Evolutionary conservation across 2,113 vertebrate species (phyloP).

Genomic region (Calidris pugnax): DNA sequence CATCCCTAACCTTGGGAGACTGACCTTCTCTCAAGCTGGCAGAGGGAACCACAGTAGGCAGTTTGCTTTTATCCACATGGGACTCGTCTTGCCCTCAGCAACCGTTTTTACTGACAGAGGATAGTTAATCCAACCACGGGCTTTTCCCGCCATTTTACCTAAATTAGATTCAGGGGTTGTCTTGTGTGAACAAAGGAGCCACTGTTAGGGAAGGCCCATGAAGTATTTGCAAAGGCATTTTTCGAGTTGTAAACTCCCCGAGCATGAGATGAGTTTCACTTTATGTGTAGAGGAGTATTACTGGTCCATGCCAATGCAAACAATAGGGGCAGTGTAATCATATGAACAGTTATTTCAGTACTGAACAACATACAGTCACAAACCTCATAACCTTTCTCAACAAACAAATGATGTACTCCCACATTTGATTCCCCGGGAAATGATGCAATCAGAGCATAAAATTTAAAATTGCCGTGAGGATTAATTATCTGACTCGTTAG

Average conservation of each 20-base stretch:
- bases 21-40: neutral
- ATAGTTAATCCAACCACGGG: rapidly evolving
- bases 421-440: neutral
- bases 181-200: neutral
- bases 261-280: neutral
- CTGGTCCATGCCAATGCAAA: neutral
- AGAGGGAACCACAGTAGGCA: neutral
- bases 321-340: neutral
- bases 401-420: neutral
- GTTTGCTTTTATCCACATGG: neutral
- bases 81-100: neutral
- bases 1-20: neutral
- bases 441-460: neutral
- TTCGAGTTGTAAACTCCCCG: neutral
- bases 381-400: neutral
- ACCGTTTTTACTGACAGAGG: no score
- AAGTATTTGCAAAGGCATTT: neutral
- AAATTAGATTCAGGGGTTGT: neutral
- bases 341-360: neutral
- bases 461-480: neutral
- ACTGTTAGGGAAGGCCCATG: no score
- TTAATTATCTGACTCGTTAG: neutral
- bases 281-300: neutral
- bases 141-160: neutral
- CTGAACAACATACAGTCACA: neutral